Conservation (phyloP, 2,797 vertebrate genomes). For the Onychomys leucogaster region DNA sequence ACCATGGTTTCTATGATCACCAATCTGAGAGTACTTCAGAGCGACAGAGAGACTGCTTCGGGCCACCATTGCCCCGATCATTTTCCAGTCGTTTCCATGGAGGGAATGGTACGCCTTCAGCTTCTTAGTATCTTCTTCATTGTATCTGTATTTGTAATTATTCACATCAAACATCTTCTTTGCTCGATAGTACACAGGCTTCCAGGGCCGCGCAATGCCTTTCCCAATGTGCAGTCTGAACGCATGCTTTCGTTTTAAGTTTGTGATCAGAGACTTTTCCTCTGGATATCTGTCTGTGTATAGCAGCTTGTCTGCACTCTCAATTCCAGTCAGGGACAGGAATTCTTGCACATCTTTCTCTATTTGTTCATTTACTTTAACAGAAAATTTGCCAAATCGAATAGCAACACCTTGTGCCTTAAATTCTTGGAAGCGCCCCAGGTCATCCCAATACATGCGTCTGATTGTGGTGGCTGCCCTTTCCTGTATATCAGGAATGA, state of each 20-base stretch:
- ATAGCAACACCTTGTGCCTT: slow-evolving; percentile 86
- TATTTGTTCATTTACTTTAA: slow-evolving; percentile 87
- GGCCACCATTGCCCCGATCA: slow-evolving; percentile 86
- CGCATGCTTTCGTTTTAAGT: slow-evolving; percentile 75
- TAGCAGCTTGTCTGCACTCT: slow-evolving; percentile 87
- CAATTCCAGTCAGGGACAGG: slow-evolving; percentile 83
- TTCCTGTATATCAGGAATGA: slow-evolving; percentile 85
- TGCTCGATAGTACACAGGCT: slow-evolving; percentile 86
- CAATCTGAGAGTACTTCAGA: slow-evolving; percentile 88
- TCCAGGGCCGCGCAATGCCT: slow-evolving; percentile 86
- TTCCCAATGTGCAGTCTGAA: slow-evolving; percentile 86
- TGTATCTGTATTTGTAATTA: slow-evolving; percentile 88
- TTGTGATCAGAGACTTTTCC: slow-evolving; percentile 74
- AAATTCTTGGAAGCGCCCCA: slow-evolving; percentile 85
- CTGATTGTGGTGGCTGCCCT: slow-evolving; percentile 78
- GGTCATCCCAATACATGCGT: slow-evolving; percentile 86
- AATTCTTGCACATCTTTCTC: slow-evolving; percentile 86
- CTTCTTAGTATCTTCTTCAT: slow-evolving; percentile 80
- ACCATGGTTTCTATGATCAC: slow-evolving; percentile 79
- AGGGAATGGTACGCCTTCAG: slow-evolving; percentile 84
- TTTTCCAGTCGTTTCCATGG: slow-evolving; percentile 89
- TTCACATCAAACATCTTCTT: slow-evolving; percentile 88
- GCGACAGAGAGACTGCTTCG: slow-evolving; percentile 86
- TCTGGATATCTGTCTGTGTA: slow-evolving; percentile 85
- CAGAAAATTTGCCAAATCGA: slow-evolving; percentile 87